A percentile compares a stretch with the other conserved stretches of the same genome.
These are phyloP conservation scores for Saguinus midas DNA, from an alignment of 2,113 vertebrate species.

Conservation along the genomic window DNA sequence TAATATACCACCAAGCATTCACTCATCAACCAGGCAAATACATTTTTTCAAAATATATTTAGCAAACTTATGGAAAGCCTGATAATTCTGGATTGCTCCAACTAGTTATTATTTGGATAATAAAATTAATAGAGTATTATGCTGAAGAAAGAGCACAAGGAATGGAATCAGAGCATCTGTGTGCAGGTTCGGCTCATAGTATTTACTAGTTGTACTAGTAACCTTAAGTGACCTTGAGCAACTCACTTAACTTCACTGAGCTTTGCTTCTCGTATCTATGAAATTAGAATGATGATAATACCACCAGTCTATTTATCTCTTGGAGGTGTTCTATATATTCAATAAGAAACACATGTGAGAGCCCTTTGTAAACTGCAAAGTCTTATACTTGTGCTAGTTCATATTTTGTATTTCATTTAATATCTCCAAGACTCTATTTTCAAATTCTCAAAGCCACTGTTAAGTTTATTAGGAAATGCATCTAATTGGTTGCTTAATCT, in stretches of 20 bases:
- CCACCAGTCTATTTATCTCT: neutral
- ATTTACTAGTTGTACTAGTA: neutral
- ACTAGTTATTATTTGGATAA: neutral
- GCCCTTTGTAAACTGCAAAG: neutral
- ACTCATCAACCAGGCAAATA: neutral
- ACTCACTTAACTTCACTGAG: neutral
- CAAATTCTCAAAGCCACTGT: neutral
- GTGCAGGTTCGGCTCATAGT: neutral
- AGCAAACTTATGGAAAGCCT: conserved; percentile 6
- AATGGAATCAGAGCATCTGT: neutral
- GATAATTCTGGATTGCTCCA: neutral
- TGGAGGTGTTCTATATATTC: neutral
- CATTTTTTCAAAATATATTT: neutral
- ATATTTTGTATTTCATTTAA: conserved; percentile 8
- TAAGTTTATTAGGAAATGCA: neutral
- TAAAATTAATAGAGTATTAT: neutral
- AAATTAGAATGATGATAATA: neutral
- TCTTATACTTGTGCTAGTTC: neutral
- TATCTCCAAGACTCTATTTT: neutral
- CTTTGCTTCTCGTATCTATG: neutral
- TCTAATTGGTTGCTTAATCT: neutral
- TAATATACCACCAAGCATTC: neutral
- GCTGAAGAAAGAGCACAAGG: neutral
- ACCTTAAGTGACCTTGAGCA: neutral
- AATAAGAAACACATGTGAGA: neutral